Percentiles rank a stretch among this genome's conserved stretches.
Conservation (phyloP, 1,140 invertebrate genomes). For the Adoxophyes honmai region DNA sequence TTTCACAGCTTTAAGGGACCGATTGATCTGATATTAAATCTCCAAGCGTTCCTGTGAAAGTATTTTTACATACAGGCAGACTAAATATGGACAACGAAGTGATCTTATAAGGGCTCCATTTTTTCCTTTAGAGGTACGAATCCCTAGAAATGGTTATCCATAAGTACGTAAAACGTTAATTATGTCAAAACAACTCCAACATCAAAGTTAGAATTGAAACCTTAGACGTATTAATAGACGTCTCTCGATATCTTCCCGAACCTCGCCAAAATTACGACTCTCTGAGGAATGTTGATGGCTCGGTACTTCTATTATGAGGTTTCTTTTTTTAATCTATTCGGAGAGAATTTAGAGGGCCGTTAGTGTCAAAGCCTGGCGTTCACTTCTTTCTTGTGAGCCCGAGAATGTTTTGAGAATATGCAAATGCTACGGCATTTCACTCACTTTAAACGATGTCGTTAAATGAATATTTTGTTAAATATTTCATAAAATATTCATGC, state of each 20-base stretch:
- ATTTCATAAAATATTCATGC: conserved; percentile 13
- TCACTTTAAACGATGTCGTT: conserved; percentile 8
- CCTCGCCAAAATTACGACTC: background rate
- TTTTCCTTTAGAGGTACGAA: too few relatives aligned
- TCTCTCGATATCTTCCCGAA: background rate
- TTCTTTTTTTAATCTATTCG: conserved; percentile 37
- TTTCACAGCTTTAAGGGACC: too few relatives aligned
- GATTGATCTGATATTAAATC: too few relatives aligned
- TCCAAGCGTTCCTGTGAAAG: too few relatives aligned
- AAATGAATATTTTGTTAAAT: conserved; percentile 1
- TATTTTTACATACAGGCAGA: too few relatives aligned
- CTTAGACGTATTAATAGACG: background rate
- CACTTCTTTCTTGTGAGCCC: conserved; percentile 28
- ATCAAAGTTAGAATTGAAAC: too few relatives aligned
- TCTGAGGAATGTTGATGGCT: conserved; percentile 17
- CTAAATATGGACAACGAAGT: too few relatives aligned
- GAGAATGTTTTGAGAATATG: conserved; percentile 27
- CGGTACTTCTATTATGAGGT: conserved; percentile 28
- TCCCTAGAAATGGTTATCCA: too few relatives aligned
- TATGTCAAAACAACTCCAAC: too few relatives aligned
- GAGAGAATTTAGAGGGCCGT: conserved; percentile 36
- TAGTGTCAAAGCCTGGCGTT: conserved; percentile 34
- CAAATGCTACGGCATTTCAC: conserved; percentile 27
- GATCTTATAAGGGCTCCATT: too few relatives aligned
- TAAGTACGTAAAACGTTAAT: too few relatives aligned